These are phyloP conservation scores for Tetramorium alpestre DNA, from an alignment of 1,140 invertebrate genomes.

Conservation along the genomic window DNA sequence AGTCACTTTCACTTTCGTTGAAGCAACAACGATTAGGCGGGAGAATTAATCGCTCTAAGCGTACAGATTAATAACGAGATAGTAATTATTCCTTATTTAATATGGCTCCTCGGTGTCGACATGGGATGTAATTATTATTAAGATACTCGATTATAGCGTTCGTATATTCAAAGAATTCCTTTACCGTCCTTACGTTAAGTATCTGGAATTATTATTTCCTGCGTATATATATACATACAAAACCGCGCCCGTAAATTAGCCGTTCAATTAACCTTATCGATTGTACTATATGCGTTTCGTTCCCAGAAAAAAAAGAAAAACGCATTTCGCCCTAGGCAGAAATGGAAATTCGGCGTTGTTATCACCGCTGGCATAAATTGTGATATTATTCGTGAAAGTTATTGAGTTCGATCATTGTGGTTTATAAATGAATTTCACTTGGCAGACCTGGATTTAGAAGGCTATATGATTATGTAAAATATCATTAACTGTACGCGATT, in stretches of 20 bases:
- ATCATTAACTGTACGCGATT: slow-evolving; percentile 45
- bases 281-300: slow-evolving; percentile 32
- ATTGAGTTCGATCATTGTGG: slow-evolving; percentile 37
- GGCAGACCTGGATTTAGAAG: neutral
- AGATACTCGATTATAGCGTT: slow-evolving; percentile 40
- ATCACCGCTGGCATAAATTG: slow-evolving; percentile 37
- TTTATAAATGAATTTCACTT: slow-evolving; percentile 18
- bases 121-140: slow-evolving; percentile 52
- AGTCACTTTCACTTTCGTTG: slow-evolving; percentile 45
- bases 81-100: slow-evolving; percentile 69
- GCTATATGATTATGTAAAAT: slow-evolving; percentile 43
- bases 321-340: neutral
- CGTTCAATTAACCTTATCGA: slow-evolving; percentile 22
- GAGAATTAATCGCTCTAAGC: slow-evolving; percentile 42
- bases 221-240: neutral
- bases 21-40: slow-evolving; percentile 46
- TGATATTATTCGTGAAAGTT: slow-evolving; percentile 50
- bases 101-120: slow-evolving; percentile 27
- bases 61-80: slow-evolving; percentile 66
- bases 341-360: slow-evolving; percentile 42
- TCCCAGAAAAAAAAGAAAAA: neutral
- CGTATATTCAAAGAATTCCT: slow-evolving; percentile 41
- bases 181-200: slow-evolving; percentile 54
- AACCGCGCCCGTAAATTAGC: slow-evolving; percentile 13
- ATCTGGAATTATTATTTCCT: slow-evolving; percentile 39